Percentiles rank a stretch among this genome's conserved stretches.
Conservation (phyloP, 2,797 vertebrate species). For the Cheirogaleus major region DNA sequence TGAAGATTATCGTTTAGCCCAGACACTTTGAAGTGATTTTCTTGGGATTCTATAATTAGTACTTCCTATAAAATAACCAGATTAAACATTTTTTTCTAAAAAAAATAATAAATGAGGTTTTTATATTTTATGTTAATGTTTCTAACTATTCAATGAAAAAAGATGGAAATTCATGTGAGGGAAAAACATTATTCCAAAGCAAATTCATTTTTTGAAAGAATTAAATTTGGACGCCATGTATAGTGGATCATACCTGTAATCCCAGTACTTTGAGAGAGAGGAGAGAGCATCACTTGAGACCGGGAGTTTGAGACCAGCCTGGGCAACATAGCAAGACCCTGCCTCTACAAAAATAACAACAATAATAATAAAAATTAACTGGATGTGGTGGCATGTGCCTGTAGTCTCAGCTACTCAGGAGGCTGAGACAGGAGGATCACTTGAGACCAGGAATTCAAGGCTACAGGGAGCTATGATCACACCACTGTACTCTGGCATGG, state of each 20-base stretch:
- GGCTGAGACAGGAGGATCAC: background rate
- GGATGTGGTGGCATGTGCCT: background rate
- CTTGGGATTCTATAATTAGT: background rate
- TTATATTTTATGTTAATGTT: background rate
- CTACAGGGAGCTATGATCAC: background rate
- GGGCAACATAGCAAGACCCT: background rate
- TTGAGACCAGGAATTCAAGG: background rate
- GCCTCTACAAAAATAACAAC: no score
- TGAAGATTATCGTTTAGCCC: background rate
- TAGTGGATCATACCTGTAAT: no score
- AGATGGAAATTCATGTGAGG: background rate
- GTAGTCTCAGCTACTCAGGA: background rate
- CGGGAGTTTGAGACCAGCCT: background rate
- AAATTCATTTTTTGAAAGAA: conserved; percentile 7
- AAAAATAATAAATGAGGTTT: background rate
- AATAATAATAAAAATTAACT: background rate
- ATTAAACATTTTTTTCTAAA: background rate
- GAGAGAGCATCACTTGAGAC: background rate
- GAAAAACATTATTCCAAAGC: background rate
- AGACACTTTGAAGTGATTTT: background rate
- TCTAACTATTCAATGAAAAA: background rate
- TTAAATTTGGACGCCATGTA: background rate
- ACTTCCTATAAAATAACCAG: background rate
- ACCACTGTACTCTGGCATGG: background rate
- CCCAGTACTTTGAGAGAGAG: background rate